These are phyloP conservation scores for Meloidogyne chitwoodi DNA, from an alignment of 1,140 invertebrate species.

Conservation along the genomic window DNA sequence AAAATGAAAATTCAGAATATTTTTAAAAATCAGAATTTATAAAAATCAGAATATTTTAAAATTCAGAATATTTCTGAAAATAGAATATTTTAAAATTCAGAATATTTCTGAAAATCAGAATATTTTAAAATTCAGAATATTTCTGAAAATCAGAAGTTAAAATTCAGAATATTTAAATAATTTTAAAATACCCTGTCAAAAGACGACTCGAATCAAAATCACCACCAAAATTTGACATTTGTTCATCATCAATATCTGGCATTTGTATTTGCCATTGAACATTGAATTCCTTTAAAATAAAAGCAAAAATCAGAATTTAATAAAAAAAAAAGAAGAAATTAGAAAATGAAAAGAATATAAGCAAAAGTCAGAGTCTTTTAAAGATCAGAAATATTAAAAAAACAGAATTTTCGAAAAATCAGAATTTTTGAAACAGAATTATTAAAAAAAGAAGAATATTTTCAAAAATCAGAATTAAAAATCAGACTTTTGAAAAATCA, in stretches of 20 bases:
- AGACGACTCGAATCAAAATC: not conserved
- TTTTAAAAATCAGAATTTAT: not conserved
- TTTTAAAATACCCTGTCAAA: conserved; percentile 12
- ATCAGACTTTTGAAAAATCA: too few relatives aligned
- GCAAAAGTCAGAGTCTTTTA: not conserved
- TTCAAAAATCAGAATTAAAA: conserved; percentile 4
- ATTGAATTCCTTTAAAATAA: not conserved
- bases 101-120: not conserved
- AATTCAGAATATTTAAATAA: too few relatives aligned
- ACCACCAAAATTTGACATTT: not conserved
- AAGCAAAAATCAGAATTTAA: not conserved
- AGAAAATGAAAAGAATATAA: too few relatives aligned
- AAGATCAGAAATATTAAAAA: not conserved
- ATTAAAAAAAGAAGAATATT: not conserved
- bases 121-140: not conserved
- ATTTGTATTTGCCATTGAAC: not conserved
- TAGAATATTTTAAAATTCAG: not conserved
- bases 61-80: not conserved
- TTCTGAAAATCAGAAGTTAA: not conserved
- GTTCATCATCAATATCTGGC: not conserved
- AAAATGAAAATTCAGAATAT: conserved; percentile 1
- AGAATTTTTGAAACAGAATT: not conserved
- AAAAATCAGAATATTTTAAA: not conserved
- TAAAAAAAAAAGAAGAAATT: conserved; percentile 12
- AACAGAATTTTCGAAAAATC: not conserved